Conservation (phyloP, 92 coral and sea anemone genomes). For the Heliopora coerulea region DNA sequence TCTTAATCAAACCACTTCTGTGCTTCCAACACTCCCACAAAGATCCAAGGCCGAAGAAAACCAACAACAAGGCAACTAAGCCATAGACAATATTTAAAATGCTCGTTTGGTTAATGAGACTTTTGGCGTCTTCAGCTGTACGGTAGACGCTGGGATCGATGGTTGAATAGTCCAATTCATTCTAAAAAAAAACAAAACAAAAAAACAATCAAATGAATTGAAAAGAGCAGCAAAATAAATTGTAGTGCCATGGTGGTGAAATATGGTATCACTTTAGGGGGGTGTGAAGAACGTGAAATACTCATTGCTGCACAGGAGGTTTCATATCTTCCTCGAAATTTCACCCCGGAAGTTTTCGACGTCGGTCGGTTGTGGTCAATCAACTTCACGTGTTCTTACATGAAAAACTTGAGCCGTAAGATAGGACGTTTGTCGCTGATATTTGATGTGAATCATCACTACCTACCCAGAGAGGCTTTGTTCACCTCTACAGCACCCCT, state of each 20-base stretch:
- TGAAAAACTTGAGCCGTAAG: too few species aligned
- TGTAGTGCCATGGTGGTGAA: not conserved
- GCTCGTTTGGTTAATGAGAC: constrained; percentile 22
- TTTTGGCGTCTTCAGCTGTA: constrained; percentile 18
- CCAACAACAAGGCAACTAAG: not conserved
- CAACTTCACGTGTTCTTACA: too few species aligned
- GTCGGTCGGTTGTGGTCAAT: too few species aligned
- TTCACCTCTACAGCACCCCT: too few species aligned
- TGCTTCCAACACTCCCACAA: constrained; percentile 31
- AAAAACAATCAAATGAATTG: not conserved
- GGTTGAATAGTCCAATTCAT: constrained; percentile 22
- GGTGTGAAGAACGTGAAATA: too few species aligned
- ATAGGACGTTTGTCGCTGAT: too few species aligned
- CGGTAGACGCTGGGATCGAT: constrained; percentile 18
- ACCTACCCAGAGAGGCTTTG: too few species aligned
- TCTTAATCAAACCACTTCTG: constrained; percentile 1
- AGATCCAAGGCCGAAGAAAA: constrained; percentile 13
- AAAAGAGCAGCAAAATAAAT: not conserved
- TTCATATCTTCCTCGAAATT: too few species aligned
- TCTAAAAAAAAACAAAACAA: constrained; percentile 1
- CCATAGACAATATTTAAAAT: constrained; percentile 26
- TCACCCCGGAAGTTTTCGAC: too few species aligned
- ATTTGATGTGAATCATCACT: too few species aligned
- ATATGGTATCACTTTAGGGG: too few species aligned
- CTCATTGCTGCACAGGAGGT: too few species aligned